phyloP scores from a whole-genome alignment of 2,797 vertebrate genomes.

The Stomatorhinus walkeri region DNA sequence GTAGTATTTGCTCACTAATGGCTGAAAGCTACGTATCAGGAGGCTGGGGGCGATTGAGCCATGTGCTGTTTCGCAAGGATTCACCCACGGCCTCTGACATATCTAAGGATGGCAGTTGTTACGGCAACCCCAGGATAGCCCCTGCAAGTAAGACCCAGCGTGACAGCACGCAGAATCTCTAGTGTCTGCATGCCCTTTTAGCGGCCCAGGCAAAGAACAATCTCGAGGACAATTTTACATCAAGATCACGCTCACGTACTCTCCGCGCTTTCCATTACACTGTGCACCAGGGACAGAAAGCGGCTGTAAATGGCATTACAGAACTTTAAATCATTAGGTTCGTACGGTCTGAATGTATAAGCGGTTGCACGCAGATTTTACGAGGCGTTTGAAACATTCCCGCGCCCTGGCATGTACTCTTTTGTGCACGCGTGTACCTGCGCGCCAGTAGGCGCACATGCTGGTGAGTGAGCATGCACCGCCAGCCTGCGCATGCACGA shows the following conservation, averaged over 20 bases:
- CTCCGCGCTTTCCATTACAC: background rate
- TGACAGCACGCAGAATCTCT: background rate
- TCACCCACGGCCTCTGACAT: background rate
- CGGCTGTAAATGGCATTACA: background rate
- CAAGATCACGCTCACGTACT: background rate
- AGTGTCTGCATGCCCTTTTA: background rate
- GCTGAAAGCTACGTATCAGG: background rate
- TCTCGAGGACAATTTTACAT: background rate
- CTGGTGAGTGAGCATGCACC: background rate
- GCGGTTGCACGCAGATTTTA: background rate
- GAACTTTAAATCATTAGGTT: background rate
- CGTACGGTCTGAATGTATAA: background rate
- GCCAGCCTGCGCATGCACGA: constrained; percentile 32
- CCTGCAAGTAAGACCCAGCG: background rate
- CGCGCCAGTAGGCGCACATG: background rate
- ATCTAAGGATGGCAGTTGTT: background rate
- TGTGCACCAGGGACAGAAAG: background rate
- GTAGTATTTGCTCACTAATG: background rate
- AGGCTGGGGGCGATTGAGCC: background rate
- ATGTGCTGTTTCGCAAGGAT: background rate
- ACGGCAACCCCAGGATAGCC: background rate
- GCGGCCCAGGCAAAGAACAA: background rate
- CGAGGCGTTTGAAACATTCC: background rate
- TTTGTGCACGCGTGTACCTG: constrained; percentile 2
- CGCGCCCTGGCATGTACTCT: background rate